These are phyloP conservation scores for Ophion ellenae DNA, from an alignment of 2,888 invertebrate genomes.

Conservation along the genomic window DNA sequence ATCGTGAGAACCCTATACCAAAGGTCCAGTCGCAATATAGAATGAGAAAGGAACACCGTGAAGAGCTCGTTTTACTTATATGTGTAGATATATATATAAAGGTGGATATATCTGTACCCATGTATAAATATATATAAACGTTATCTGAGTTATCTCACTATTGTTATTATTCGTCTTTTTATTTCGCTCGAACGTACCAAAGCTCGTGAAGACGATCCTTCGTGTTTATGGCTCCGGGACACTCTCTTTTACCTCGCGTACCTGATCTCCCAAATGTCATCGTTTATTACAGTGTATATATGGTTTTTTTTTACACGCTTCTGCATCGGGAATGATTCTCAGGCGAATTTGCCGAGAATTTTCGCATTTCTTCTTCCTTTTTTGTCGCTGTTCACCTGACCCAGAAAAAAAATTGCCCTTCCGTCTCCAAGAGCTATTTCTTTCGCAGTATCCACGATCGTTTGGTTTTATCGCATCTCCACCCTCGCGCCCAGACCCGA, in stretches of 20 bases:
- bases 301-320: conserved; percentile 2
- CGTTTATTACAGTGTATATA: conserved; percentile 30
- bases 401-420: conserved; percentile 29
- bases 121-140: neutral
- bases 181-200: conserved; percentile 43
- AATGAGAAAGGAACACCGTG: too few relatives aligned
- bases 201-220: conserved; percentile 47
- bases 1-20: conserved; percentile 40
- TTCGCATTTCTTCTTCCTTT: conserved; percentile 23
- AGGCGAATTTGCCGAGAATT: conserved; percentile 50
- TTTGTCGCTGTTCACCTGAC: conserved; percentile 1
- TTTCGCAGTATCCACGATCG: conserved; percentile 51
- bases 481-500: conserved; percentile 34
- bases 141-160: conserved; percentile 32
- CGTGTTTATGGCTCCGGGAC: conserved; percentile 9
- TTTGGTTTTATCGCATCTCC: conserved; percentile 57
- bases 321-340: conserved; percentile 26
- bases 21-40: too few relatives aligned
- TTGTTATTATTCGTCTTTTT: conserved; percentile 38
- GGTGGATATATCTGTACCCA: neutral
- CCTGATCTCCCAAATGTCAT: conserved; percentile 26
- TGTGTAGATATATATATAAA: neutral
- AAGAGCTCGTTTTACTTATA: too few relatives aligned
- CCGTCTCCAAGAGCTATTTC: conserved; percentile 40
- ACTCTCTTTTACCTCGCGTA: conserved; percentile 16